Base-by-base conservation (phyloP, 2,797 vertebrate genomes). In the Poecilia wingei region DNA sequence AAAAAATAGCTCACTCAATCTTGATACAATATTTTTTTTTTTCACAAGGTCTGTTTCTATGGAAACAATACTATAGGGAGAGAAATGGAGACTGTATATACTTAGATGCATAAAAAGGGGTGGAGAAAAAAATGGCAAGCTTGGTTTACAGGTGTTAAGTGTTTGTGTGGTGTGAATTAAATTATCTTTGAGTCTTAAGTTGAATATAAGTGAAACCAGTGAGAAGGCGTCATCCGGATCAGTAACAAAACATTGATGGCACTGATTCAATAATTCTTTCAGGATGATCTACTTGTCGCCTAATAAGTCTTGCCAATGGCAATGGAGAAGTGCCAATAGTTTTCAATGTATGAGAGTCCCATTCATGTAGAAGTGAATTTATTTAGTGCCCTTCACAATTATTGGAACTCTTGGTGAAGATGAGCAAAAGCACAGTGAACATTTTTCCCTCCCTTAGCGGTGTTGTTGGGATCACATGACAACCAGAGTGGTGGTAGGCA, bases 261-360 rank as follows among this genome's bases (percentile, higher is more conserved):
- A 78, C 91, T 85, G 81, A 94, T 94, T 91, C 94, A 90, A 92
- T 96, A 95, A 95, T 89, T 87, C 91, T 93, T 92, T 96, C 86
- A 94, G 88, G 93, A 93, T 85, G 84, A 90, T 91, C 79, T 86
- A 81, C 93, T 92, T 93, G 92, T 95, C 85, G 89, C 93, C 91
- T 95, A 93, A 95, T 94, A 95, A 95, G 93, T 92, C 82, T 82
- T 95, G 95, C 96, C 96, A 95, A 96, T 97, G 95, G 86, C 93
- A 94, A 94, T 95, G 95, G 96, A 78, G 74, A 91, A 88, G 91
- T 96, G 91, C 92, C 89, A 78, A 93, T 96, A 95, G 83, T 91
- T 92, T 95, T 94, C 86, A 91, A 84, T 66, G 74, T 88, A 90
- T 84, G 84, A 88, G 84, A 86, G 86, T 93, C 82, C 90, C 51